Evolutionary conservation across 2,113 vertebrate genomes (phyloP).

Genomic region (Passer montanus): DNA sequence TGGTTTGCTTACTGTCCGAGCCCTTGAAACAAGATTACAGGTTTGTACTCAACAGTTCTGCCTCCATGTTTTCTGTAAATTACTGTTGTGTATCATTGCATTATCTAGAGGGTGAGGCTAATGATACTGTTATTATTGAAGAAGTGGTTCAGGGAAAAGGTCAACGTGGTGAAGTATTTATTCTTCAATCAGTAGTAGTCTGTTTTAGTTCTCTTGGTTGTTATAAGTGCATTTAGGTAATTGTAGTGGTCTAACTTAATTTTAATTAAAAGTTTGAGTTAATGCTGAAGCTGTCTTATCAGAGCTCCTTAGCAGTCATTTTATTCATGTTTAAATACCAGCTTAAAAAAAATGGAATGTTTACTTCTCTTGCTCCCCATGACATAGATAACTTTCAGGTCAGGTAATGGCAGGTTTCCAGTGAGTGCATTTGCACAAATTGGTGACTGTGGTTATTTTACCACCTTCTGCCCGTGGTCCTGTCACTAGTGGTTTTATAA

Average conservation of each 20-base stretch:
- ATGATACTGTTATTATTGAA: not conserved
- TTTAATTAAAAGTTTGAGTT: not conserved
- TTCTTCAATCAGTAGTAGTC: not conserved
- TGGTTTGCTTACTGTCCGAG: slow-evolving; percentile 77
- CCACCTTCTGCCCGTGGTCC: not conserved
- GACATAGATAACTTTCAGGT: not conserved
- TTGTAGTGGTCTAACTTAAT: not conserved
- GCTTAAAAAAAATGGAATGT: not conserved
- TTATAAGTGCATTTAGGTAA: not conserved
- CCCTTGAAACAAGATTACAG: slow-evolving; percentile 87
- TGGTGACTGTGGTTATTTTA: not conserved
- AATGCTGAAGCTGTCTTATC: not conserved
- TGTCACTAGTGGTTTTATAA: not conserved
- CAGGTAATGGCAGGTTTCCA: not conserved
- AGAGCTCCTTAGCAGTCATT: not conserved
- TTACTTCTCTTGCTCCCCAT: not conserved
- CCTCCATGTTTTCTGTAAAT: not conserved
- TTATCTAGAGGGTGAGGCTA: not conserved
- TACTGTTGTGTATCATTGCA: not conserved
- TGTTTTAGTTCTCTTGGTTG: not conserved
- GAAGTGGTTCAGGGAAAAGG: not conserved
- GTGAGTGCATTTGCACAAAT: not conserved
- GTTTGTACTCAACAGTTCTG: slow-evolving; percentile 65
- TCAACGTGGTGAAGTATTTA: not conserved
- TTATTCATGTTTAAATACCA: not conserved